Conservation (phyloP, 1,140 invertebrate genomes). For the Neotoxoptera formosana region DNA sequence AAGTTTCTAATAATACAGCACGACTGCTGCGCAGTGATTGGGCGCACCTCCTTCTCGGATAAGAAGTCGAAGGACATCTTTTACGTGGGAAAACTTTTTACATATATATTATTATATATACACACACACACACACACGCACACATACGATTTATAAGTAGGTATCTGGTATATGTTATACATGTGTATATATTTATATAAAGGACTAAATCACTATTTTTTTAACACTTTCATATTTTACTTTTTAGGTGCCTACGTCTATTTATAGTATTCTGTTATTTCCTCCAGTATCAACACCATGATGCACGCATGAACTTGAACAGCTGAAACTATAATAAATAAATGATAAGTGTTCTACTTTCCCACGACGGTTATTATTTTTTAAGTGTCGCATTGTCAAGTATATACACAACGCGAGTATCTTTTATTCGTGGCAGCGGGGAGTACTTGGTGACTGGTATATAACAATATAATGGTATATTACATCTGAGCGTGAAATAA, state of each 20-base stretch:
- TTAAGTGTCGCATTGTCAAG: constrained; percentile 53
- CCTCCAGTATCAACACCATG: constrained; percentile 6
- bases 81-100: constrained; percentile 40
- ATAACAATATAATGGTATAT: not conserved
- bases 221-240: not conserved
- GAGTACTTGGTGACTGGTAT: constrained; percentile 18
- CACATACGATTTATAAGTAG: not conserved
- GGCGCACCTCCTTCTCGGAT: constrained; percentile 12
- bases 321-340: constrained; percentile 48
- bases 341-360: constrained; percentile 46
- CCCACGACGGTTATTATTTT: constrained; percentile 48
- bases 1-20: constrained; percentile 40
- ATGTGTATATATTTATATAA: not conserved
- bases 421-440: constrained; percentile 5
- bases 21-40: not conserved
- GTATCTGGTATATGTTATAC: not conserved
- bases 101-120: not conserved
- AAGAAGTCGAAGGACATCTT: not conserved
- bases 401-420: not conserved
- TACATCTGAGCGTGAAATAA: constrained; percentile 42
- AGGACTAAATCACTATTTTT: constrained; percentile 24
- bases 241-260: not conserved
- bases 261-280: not conserved
- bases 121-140: not conserved
- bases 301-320: constrained; percentile 27